Base-by-base conservation (phyloP, 2,113 vertebrate genomes). In the Ceyx melanurus region DNA sequence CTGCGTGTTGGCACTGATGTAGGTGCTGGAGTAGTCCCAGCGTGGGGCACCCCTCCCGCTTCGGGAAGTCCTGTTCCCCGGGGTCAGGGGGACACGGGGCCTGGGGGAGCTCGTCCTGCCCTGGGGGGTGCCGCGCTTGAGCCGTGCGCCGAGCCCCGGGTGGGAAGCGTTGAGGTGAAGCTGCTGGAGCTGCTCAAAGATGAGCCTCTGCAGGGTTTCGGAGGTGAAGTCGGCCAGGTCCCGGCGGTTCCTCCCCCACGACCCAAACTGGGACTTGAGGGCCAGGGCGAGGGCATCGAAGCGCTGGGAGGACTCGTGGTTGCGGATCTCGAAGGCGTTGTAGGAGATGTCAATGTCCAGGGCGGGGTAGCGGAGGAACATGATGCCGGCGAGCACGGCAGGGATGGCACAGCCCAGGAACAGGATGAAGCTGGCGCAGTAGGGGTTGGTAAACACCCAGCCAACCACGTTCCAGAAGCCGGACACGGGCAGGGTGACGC, bases 271-370 rank as follows among this genome's bases (percentile, higher is more conserved):
- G 67, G 98, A 98, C 96, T 99, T 99, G 29, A 99, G 98, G 11
- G 99, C 99, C 40, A 99, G 94, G 82, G 99, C 95, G 1, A 99
- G 98, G 2, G 99, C 98, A 0, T 99, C 99, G 1, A 99, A 99
- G 73, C 98, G 98, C 96, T 99, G 98, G 0, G 99, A 99, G 13
- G 99, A 99, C 93, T 98, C 98, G 19, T 99, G 99, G 97, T 99
- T 99, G 92, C 99, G 98, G 77, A 99, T 99, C 97, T 99, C 99
- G 0, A 99, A 99, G 65, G 99, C 99, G 3, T 99, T 99, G 97
- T 99, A 99, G 78, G 99, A 99, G 93, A 99, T 99, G 96, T 99
- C 99, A 4, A 99, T 99, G 86, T 99, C 99, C 97, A 99, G 97
- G 7, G 99, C 98, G 3, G 99, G 99, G 96, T 98, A 99, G 96